Conservation (phyloP, 2,797 vertebrate species). For the Hapalemur alaotrensis region DNA sequence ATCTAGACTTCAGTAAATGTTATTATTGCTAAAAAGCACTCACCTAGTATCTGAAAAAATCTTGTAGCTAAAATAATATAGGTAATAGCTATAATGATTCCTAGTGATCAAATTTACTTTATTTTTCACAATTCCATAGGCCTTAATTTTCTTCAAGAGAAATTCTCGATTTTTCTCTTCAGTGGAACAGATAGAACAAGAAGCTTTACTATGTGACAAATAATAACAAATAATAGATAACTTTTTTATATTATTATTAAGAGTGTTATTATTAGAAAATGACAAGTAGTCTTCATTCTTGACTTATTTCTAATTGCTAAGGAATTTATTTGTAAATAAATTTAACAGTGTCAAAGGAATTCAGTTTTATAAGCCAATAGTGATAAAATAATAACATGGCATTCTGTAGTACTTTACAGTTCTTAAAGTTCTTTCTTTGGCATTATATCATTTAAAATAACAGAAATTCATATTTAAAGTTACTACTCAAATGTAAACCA, state of each 20-base stretch:
- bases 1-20: constrained; percentile 40
- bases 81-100: constrained; percentile 43
- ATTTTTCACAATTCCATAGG: background rate
- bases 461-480: background rate
- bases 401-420: background rate
- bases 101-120: constrained; percentile 24
- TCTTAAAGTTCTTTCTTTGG: constrained; percentile 17
- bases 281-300: background rate
- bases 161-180: constrained; percentile 24
- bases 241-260: background rate
- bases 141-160: constrained; percentile 32
- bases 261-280: background rate
- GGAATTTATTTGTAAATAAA: background rate
- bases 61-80: background rate
- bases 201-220: background rate
- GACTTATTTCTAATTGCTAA: constrained; percentile 7
- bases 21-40: constrained; percentile 55
- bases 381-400: background rate
- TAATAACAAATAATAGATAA: background rate
- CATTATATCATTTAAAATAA: background rate
- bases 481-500: background rate
- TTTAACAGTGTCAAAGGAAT: background rate
- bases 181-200: background rate
- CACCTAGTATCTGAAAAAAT: background rate
- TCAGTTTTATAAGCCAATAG: background rate